Conservation (phyloP, 2,797 vertebrate species). For the Steatocranus sp. region DNA sequence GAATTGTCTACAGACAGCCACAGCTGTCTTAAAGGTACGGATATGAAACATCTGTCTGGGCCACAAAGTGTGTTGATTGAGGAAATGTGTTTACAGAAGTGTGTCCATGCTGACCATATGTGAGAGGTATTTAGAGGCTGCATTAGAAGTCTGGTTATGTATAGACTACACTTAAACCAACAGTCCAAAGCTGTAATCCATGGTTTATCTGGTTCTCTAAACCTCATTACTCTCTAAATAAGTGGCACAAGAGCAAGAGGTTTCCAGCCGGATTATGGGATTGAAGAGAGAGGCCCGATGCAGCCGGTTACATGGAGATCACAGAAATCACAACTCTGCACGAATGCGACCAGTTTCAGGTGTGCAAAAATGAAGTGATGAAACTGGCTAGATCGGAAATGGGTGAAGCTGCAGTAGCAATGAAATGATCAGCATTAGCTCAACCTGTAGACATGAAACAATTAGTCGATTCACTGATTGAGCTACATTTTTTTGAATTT, state of each 20-base stretch:
- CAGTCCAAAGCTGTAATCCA: conserved; percentile 64
- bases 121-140: conserved; percentile 29
- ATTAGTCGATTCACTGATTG: background rate
- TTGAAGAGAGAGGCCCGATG: conserved; percentile 11
- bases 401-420: background rate
- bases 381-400: background rate
- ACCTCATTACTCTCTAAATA: conserved; percentile 68
- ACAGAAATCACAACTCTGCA: background rate
- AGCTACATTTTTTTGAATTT: background rate
- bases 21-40: background rate
- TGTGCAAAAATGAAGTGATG: background rate
- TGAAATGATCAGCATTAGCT: background rate
- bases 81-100: conserved; percentile 35
- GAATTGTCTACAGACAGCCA: background rate
- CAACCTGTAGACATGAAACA: background rate
- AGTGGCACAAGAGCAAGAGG: conserved; percentile 60
- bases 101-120: conserved; percentile 35
- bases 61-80: background rate
- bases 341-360: background rate
- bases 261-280: conserved; percentile 62
- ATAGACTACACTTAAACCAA: conserved; percentile 52
- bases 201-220: conserved; percentile 58
- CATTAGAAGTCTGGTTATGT: conserved; percentile 46
- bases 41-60: background rate
- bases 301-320: background rate